A percentile compares a stretch with the other conserved stretches of the same genome.
These are phyloP conservation scores for Sylvietta virens DNA, from an alignment of 2,113 vertebrate genomes.

Conservation along the genomic window DNA sequence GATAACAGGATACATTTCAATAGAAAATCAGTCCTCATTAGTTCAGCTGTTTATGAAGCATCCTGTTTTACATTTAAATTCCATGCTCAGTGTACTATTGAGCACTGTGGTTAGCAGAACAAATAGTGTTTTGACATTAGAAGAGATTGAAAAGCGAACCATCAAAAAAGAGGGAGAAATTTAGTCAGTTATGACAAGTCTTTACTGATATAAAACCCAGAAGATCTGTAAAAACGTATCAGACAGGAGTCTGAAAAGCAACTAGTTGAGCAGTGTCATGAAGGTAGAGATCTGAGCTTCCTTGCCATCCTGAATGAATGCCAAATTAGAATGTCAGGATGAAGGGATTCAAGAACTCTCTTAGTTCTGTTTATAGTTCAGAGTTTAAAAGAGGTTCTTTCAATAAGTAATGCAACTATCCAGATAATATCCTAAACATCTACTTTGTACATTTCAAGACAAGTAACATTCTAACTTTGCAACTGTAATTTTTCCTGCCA, in stretches of 20 bases:
- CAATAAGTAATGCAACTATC: neutral
- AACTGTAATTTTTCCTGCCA: neutral
- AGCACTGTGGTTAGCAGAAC: constrained; percentile 19
- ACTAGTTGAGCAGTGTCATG: neutral
- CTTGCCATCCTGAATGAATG: neutral
- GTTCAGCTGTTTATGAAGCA: constrained; percentile 51
- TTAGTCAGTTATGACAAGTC: constrained; percentile 24
- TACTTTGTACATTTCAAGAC: neutral
- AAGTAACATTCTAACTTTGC: neutral
- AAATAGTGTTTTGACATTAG: constrained; percentile 21
- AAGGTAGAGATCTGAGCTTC: neutral
- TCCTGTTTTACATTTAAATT: constrained; percentile 56
- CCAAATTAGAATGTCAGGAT: neutral
- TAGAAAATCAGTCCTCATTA: constrained; percentile 59
- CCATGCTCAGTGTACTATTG: neutral
- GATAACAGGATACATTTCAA: constrained; percentile 42
- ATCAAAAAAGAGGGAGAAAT: neutral
- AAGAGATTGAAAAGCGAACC: constrained; percentile 5
- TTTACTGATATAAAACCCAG: neutral
- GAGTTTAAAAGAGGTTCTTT: neutral
- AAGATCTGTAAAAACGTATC: neutral
- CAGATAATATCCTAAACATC: neutral
- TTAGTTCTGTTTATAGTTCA: neutral
- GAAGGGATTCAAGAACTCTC: neutral
- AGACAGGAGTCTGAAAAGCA: neutral